phyloP scores from a whole-genome alignment of 2,113 vertebrate species.

The Brienomyrus brachyistius region DNA sequence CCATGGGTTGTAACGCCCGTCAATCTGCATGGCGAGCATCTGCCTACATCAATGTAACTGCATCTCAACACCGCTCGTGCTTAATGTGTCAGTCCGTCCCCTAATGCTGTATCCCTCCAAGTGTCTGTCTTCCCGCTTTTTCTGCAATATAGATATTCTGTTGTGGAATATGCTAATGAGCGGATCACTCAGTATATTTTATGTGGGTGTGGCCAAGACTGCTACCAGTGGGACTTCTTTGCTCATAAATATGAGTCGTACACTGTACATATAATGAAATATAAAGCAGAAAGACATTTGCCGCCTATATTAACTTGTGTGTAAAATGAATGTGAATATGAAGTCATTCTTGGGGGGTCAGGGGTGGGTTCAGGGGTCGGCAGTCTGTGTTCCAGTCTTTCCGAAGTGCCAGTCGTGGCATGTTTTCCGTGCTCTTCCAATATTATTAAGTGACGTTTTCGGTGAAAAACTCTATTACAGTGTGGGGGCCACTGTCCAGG shows the following conservation, averaged over 20 bases:
- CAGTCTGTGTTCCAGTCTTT: not conserved
- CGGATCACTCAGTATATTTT: not conserved
- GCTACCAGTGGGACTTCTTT: not conserved
- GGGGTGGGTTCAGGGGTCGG: not conserved
- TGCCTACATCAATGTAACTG: not conserved
- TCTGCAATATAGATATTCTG: not conserved
- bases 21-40: not conserved
- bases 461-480: constrained; percentile 52
- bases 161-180: constrained; percentile 8
- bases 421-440: constrained; percentile 31
- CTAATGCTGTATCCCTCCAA: not conserved
- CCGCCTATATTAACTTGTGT: not conserved
- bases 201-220: not conserved
- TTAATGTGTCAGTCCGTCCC: not conserved
- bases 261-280: not conserved
- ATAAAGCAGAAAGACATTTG: not conserved
- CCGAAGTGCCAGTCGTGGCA: constrained; percentile 7
- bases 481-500: constrained; percentile 40
- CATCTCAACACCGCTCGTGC: not conserved
- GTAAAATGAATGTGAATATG: not conserved
- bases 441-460: constrained; percentile 59
- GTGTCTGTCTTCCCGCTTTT: not conserved
- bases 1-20: not conserved
- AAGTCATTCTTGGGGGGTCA: not conserved
- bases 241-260: constrained; percentile 13